phyloP scores from a whole-genome alignment of 2,888 invertebrate species.

The Nymphalis urticae region DNA sequence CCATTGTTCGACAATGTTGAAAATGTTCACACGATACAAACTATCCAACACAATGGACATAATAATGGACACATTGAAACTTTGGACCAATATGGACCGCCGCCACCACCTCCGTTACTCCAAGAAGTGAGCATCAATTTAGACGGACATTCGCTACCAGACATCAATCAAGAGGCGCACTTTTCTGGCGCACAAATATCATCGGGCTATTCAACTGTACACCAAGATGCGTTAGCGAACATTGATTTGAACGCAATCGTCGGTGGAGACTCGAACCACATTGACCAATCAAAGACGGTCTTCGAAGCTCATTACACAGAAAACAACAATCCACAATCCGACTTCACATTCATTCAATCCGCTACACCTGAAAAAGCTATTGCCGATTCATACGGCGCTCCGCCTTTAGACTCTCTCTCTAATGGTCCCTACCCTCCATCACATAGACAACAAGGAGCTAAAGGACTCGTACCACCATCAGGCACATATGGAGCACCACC shows the following conservation, averaged over 20 bases:
- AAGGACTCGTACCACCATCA: conserved; percentile 82
- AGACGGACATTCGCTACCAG: conserved; percentile 53
- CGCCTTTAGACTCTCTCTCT: conserved; percentile 72
- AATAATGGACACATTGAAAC: conserved; percentile 44
- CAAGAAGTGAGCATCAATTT: conserved; percentile 59
- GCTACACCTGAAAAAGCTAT: conserved; percentile 50
- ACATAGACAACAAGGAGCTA: conserved; percentile 68
- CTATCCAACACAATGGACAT: conserved; percentile 40
- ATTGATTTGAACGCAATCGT: conserved; percentile 70
- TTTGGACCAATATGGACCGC: conserved; percentile 63
- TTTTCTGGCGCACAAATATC: conserved; percentile 61
- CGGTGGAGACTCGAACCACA: conserved; percentile 73
- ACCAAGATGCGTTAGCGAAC: conserved; percentile 71
- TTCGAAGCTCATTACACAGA: conserved; percentile 79
- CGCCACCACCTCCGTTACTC: conserved; percentile 57
- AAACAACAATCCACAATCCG: conserved; percentile 51
- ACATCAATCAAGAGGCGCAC: conserved; percentile 47
- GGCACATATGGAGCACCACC: conserved; percentile 84
- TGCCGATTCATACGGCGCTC: conserved; percentile 64
- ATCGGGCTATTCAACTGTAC: conserved; percentile 70
- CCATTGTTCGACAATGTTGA: conserved; percentile 63
- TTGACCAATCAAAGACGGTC: conserved; percentile 75
- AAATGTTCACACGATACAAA: conserved; percentile 40
- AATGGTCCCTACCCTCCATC: conserved; percentile 63
- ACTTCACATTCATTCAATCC: conserved; percentile 51